Conservation (phyloP, 2,888 invertebrate species). For the Trachelus stipa region DNA sequence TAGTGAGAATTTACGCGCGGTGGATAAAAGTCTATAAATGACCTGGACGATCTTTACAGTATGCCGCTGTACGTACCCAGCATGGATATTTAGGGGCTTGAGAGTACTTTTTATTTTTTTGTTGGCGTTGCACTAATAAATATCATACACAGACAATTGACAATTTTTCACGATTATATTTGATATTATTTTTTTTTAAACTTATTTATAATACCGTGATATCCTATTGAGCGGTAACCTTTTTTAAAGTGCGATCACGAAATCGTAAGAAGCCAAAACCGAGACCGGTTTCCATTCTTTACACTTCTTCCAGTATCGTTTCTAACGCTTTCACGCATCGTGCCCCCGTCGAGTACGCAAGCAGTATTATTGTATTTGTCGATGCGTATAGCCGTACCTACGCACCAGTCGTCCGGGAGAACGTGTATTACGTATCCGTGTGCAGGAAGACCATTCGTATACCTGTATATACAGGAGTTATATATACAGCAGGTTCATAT, state of each 20-base stretch:
- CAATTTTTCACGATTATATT: conserved; percentile 20
- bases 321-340: conserved; percentile 21
- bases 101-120: neutral
- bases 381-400: conserved; percentile 7
- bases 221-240: neutral
- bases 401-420: neutral
- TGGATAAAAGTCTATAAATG: conserved; percentile 10
- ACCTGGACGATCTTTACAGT: neutral
- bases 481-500: neutral
- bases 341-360: conserved; percentile 20
- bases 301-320: neutral
- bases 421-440: conserved; percentile 11
- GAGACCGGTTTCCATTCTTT: conserved; percentile 34
- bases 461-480: neutral
- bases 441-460: conserved; percentile 1
- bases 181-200: neutral
- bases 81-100: neutral
- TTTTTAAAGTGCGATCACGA: conserved; percentile 27
- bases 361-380: conserved; percentile 26
- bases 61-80: neutral
- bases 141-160: neutral
- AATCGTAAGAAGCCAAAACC: conserved; percentile 32
- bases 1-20: conserved; percentile 31
- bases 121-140: neutral
- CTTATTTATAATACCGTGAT: neutral